Evolutionary conservation across 92 coral and sea anemone species (phyloP), one percentile per base, ranked within the genome.

Genomic region (Siderastrea radians): DNA sequence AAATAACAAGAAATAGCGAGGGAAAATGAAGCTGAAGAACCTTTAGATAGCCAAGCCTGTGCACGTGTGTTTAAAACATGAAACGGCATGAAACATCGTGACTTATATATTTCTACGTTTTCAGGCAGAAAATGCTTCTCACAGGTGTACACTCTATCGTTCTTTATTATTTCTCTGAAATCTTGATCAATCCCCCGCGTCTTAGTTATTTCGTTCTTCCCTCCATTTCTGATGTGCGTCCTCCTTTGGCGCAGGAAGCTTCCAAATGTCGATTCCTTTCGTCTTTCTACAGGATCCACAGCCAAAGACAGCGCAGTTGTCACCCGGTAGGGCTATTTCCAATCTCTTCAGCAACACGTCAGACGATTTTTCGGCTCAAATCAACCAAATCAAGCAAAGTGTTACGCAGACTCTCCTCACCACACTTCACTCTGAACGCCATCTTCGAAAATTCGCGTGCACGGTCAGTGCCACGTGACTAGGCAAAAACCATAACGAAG

Each of bases 251-350:
- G 48, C 55, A 44, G 94, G 94, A 58, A 90, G 49, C 88, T 90
- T 90, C 77, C 83, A 90, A 61, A 86, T 90, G 0, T 88, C 91
- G 14, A 91, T 91, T 65, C 91, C 85, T 64, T 91, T 91, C 60
- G 91, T 81, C 58, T 89, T 87, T 71, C 91, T 50, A 52, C 74
- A 78, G 13, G 91, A 78, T 52, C 83, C 71, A 84, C 93, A 89
- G 68, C 91, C 93, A 54, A 79, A 90, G 63, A 88, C 91, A 64
- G 90, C 60, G 73, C 95, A 88, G 87, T 88, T 92, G 49, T 83
- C 86, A 52, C 90, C 90, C 57, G 94, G 94, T 92, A 88, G 84
- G 8, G 26, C 86, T 72, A 51, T 69, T 17, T 17, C 53, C 55
- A 44, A 71, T 43, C 65, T 84, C 14, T 17, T 68, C 8, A 49